A percentile compares a stretch with the other conserved stretches of the same genome.
phyloP scores from a whole-genome alignment of 2,888 invertebrate species.

The Lypha dubia region DNA sequence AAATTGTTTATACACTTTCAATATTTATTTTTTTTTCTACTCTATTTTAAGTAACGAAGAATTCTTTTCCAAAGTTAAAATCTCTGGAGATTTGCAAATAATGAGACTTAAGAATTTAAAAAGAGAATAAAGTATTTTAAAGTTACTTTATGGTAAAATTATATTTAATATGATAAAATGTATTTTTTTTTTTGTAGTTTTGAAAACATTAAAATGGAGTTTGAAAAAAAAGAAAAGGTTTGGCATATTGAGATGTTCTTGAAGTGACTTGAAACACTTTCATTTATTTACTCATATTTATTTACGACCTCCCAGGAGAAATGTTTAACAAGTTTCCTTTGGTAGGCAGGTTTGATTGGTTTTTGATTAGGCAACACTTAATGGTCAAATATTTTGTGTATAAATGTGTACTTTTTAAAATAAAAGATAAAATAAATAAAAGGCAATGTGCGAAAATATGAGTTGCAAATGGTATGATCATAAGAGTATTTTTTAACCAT shows the following conservation, averaged over 20 bases:
- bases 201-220: background rate
- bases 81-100: conserved; percentile 55
- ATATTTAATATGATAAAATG: conserved; percentile 6
- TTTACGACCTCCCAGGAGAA: conserved; percentile 27
- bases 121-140: background rate
- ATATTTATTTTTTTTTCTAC: conserved; percentile 1
- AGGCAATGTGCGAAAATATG: no score
- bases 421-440: no score
- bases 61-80: conserved; percentile 41
- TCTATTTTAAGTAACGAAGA: conserved; percentile 21
- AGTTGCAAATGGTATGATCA: no score
- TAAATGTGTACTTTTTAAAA: background rate
- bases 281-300: conserved; percentile 19
- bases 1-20: conserved; percentile 6
- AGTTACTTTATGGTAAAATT: conserved; percentile 37
- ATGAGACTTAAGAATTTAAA: conserved; percentile 42
- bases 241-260: conserved; percentile 22
- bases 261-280: conserved; percentile 52
- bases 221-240: background rate
- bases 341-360: background rate
- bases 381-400: conserved; percentile 1
- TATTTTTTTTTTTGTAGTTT: background rate
- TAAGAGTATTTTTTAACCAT: no score
- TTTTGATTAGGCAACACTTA: background rate
- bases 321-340: conserved; percentile 21